Percentiles rank a stretch among this genome's conserved stretches.
phyloP scores from a whole-genome alignment of 2,797 vertebrate genomes.

The Ispidina picta region DNA sequence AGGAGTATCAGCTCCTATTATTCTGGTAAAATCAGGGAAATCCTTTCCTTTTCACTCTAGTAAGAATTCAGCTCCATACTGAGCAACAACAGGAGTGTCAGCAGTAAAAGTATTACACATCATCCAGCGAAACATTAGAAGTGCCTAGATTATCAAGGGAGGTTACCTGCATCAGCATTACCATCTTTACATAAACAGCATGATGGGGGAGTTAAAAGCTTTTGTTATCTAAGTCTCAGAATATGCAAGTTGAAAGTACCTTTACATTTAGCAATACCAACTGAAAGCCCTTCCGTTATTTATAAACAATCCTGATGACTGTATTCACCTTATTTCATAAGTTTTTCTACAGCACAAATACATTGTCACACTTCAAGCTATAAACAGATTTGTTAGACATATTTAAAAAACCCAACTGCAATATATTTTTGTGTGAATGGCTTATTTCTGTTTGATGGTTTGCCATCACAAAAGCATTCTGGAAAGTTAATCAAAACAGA shows the following conservation, averaged over 20 bases:
- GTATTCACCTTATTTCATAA: background rate
- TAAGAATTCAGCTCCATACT: background rate
- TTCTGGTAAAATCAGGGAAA: background rate
- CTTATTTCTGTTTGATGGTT: background rate
- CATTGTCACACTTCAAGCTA: background rate
- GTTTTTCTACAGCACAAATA: background rate
- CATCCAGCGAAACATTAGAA: background rate
- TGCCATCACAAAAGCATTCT: background rate
- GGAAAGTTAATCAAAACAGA: background rate
- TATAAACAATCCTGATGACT: background rate
- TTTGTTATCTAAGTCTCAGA: background rate
- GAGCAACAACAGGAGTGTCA: background rate
- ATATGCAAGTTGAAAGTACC: background rate
- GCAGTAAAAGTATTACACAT: background rate
- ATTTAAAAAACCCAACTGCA: background rate
- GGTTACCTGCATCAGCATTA: background rate
- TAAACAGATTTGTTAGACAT: background rate
- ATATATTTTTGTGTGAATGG: background rate
- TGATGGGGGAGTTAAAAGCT: background rate
- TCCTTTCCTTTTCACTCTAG: background rate
- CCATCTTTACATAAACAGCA: background rate
- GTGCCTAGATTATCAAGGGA: background rate
- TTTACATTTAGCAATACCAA: background rate
- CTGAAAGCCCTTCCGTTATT: background rate
- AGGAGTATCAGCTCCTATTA: background rate